phyloP scores from a whole-genome alignment of 2,113 vertebrate genomes.

The Regulus satrapa region DNA sequence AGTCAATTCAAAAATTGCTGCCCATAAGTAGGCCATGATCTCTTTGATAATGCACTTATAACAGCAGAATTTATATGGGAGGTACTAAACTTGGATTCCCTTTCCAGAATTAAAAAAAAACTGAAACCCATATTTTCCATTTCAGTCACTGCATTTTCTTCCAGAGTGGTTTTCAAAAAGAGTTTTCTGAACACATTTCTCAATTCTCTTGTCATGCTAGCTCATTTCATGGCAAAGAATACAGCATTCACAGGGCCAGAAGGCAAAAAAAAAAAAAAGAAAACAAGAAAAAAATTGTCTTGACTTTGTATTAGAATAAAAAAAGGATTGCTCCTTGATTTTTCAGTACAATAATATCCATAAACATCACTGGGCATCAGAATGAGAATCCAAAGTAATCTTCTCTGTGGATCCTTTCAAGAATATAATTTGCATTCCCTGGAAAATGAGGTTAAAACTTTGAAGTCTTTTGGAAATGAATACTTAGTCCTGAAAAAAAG shows the following conservation, averaged over 20 bases:
- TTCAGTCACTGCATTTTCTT: not conserved
- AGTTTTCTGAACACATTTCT: not conserved
- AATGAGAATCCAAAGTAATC: not conserved
- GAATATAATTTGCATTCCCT: not conserved
- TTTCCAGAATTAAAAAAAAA: not conserved
- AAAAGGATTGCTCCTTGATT: not conserved
- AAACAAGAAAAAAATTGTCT: accelerated
- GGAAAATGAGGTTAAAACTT: not conserved
- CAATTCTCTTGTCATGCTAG: not conserved
- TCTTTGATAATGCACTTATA: not conserved
- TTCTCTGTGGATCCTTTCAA: not conserved
- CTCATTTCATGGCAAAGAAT: not conserved
- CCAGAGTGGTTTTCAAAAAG: not conserved
- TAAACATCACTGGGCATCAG: not conserved
- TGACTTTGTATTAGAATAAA: not conserved
- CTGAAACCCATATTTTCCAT: not conserved
- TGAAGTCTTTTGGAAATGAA: not conserved
- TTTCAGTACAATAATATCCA: not conserved
- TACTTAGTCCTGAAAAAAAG: not conserved
- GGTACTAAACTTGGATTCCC: not conserved
- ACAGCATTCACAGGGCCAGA: not conserved
- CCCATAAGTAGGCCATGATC: not conserved
- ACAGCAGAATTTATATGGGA: not conserved
- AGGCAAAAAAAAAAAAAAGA: accelerated
- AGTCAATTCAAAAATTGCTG: not conserved